Base-by-base conservation (phyloP, 2,888 invertebrate species). In the Pristionchus arcanus region DNA sequence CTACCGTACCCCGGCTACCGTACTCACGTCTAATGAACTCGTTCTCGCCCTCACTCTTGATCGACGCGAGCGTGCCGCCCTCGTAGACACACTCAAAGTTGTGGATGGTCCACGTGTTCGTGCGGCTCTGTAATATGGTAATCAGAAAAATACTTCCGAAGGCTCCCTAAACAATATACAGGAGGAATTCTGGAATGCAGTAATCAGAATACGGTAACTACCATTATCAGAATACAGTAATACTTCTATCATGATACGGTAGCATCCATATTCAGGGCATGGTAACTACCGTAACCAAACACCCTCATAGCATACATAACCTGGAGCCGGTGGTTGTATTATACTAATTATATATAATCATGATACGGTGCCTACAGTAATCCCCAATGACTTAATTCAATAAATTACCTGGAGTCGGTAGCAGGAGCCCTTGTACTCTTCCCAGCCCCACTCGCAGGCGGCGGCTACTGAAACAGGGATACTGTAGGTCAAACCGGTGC, bases 361-460 rank as follows among this genome's bases (percentile, higher is more conserved):
- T 3, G 42, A 42, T 42, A 42, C 42, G 42, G 42, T 5, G 9
- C 3, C 42, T 84, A 55, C 84, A 28, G 53, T 84, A 59, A 59
- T 25, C 21, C 83, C 5, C 53, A 4, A 4, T 16, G 28, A 49
- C 28, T 21, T 19, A 2, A 3, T 7, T 11, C 49, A 19, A 13
- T 28, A 28, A 9, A 31, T 31, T 87, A 88, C 87, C 87, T 88
- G 87, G 0, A 88, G 87, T 34, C 55, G 25, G 55, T 88, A 88
- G 87, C 87, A 88, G 34, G 34, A 25, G 31, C 63, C 87, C 16
- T 88, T 88, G 87, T 74, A 34, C 87, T 88, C 74, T 37, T 88
- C 87, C 87, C 87, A 88, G 74, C 87, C 87, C 87, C 87, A 88
- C 37, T 88, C 87, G 42, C 87, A 88, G 55, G 87, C 71, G 25